Evolutionary conservation across 2,113 vertebrate genomes (phyloP).

Genomic region (Datnioides undecimradiatus): DNA sequence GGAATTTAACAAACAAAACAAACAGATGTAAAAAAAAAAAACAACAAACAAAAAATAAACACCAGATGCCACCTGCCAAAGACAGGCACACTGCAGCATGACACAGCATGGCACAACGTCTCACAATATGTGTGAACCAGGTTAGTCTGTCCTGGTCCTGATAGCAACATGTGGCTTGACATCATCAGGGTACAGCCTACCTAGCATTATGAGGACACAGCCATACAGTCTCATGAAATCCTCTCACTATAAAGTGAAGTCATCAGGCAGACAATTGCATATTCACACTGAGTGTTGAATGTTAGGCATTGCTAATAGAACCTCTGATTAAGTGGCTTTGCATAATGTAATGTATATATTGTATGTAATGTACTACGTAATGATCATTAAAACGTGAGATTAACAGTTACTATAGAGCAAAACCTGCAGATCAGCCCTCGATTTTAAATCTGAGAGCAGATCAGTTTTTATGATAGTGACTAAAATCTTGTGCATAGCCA

Average conservation of each 20-base stretch:
- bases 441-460: not conserved
- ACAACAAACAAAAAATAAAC: slow-evolving; percentile 39
- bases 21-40: slow-evolving; percentile 12
- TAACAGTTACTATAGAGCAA: not conserved
- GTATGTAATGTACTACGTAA: not conserved
- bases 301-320: not conserved
- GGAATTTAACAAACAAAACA: not conserved
- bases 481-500: not conserved
- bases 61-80: slow-evolving; percentile 47
- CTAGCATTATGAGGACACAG: slow-evolving; percentile 21
- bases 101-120: slow-evolving; percentile 12
- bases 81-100: not conserved
- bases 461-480: not conserved
- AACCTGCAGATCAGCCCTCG: not conserved
- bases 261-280: not conserved
- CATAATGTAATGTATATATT: too few relatives aligned
- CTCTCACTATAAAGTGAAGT: slow-evolving; percentile 6
- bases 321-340: not conserved
- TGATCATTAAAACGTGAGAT: not conserved
- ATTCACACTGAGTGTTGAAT: not conserved
- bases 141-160: slow-evolving; percentile 46
- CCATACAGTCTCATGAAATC: slow-evolving; percentile 20
- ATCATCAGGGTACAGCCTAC: slow-evolving; percentile 12
- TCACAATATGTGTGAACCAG: slow-evolving; percentile 21
- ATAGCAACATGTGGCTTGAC: slow-evolving; percentile 23